phyloP scores from a whole-genome alignment of 2,113 vertebrate species.

The Motacilla alba region DNA sequence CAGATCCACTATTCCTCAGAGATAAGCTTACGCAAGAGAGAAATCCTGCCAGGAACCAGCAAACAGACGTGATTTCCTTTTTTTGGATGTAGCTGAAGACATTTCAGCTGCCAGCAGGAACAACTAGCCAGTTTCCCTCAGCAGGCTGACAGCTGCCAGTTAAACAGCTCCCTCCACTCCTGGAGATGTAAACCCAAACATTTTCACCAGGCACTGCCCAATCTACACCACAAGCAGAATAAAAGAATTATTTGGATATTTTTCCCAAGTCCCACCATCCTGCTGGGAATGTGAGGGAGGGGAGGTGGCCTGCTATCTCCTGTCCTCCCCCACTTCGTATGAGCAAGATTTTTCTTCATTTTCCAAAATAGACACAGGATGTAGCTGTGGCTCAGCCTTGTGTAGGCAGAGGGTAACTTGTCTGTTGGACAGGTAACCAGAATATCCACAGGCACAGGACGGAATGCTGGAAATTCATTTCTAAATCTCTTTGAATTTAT shows the following conservation, averaged over 20 bases:
- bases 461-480: background rate
- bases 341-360: background rate
- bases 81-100: background rate
- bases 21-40: conserved; percentile 19
- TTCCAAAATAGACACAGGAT: conserved; percentile 11
- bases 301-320: background rate
- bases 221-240: background rate
- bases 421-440: background rate
- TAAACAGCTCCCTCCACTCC: background rate
- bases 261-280: background rate
- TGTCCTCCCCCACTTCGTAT: background rate
- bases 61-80: background rate
- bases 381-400: background rate
- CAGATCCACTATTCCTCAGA: conserved; percentile 13
- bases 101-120: background rate
- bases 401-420: background rate
- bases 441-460: background rate
- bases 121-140: background rate
- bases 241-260: background rate
- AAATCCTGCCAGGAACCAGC: conserved; percentile 11
- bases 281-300: background rate
- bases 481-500: background rate
- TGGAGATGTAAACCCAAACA: background rate
- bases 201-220: background rate
- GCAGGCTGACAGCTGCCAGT: background rate